phyloP scores from a whole-genome alignment of 2,113 vertebrate species.

The Misgurnus mizolepis region DNA sequence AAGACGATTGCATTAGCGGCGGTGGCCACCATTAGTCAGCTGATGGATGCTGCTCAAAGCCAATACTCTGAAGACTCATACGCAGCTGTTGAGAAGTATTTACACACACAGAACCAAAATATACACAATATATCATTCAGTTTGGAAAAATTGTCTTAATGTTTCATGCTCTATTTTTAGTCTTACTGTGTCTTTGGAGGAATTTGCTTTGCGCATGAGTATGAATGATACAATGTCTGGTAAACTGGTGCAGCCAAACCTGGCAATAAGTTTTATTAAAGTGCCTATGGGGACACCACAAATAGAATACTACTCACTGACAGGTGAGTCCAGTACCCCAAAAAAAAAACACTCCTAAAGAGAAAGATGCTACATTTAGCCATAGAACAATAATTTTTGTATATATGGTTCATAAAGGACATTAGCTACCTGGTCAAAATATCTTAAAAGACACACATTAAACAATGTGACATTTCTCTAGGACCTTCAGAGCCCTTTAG shows the following conservation, averaged over 20 bases:
- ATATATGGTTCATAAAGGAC: too few species aligned
- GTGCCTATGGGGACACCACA: not conserved
- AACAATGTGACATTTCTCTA: not conserved
- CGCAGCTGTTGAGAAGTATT: conserved; percentile 10
- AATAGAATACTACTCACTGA: conserved; percentile 39
- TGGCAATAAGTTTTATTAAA: conserved; percentile 37
- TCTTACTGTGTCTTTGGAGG: conserved; percentile 45
- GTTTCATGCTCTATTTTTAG: conserved; percentile 30
- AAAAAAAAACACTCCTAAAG: too few species aligned
- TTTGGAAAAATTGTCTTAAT: not conserved
- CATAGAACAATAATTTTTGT: too few species aligned
- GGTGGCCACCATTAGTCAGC: conserved; percentile 45
- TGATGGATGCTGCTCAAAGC: not conserved
- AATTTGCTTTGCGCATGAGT: conserved; percentile 24
- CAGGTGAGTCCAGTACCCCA: conserved; percentile 9
- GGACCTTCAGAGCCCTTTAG: not conserved
- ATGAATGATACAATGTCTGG: not conserved
- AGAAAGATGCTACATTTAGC: too few species aligned
- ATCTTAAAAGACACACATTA: too few species aligned
- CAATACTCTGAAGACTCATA: conserved; percentile 6
- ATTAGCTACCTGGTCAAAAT: too few species aligned
- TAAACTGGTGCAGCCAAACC: conserved; percentile 55
- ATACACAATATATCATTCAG: too few species aligned
- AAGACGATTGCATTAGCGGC: conserved; percentile 26
- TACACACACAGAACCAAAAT: not conserved